Conservation (phyloP, 2,113 vertebrate species). For the Taxidea taxus region DNA sequence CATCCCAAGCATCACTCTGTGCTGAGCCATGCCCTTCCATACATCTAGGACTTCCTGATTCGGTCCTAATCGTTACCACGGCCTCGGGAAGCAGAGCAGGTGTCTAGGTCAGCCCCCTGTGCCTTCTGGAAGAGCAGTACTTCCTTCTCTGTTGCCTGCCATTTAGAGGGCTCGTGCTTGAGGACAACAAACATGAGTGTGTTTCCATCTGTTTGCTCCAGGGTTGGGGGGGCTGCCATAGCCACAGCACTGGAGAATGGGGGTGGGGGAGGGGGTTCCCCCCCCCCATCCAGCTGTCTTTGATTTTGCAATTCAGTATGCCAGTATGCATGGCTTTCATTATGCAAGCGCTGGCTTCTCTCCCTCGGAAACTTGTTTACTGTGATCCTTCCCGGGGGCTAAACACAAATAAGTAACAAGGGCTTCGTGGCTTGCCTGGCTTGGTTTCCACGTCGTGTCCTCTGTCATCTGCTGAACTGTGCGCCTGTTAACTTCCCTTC, state of each 20-base stretch:
- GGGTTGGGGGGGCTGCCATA: neutral
- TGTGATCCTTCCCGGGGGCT: neutral
- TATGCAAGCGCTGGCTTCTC: neutral
- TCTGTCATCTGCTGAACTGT: neutral
- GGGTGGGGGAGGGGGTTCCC: neutral
- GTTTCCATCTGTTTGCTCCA: neutral
- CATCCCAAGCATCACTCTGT: neutral
- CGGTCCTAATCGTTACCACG: fast-evolving
- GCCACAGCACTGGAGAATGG: neutral
- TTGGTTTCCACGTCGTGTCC: neutral
- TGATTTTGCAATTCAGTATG: neutral
- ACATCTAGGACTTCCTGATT: neutral
- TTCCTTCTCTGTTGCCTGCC: neutral
- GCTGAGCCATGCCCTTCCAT: neutral
- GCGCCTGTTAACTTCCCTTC: neutral
- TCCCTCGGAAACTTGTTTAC: neutral
- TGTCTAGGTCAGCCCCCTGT: neutral
- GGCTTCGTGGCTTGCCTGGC: neutral
- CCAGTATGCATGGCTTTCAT: constrained; percentile 6
- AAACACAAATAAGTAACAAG: neutral
- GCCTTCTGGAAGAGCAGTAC: neutral
- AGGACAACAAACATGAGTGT: neutral
- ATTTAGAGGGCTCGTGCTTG: neutral
- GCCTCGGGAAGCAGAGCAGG: neutral
- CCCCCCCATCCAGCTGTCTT: neutral